These are phyloP conservation scores for Dynastes maya DNA, from an alignment of 2,888 invertebrate genomes.

Conservation along the genomic window DNA sequence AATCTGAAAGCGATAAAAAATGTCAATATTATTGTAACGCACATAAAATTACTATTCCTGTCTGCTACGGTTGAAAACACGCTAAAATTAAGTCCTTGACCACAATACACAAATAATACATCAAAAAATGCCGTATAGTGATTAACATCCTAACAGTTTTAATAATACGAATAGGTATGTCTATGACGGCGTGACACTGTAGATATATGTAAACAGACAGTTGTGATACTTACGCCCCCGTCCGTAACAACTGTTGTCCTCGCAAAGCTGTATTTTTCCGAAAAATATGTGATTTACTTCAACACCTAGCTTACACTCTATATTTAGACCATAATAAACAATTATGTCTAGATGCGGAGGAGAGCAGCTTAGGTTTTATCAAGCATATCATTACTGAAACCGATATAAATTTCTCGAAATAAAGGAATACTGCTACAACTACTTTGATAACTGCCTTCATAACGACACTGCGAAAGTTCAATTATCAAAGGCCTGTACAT, in stretches of 20 bases:
- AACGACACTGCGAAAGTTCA: neutral
- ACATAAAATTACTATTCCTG: neutral
- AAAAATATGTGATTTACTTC: neutral
- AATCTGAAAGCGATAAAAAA: neutral
- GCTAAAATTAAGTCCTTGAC: neutral
- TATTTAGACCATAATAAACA: neutral
- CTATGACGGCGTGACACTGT: neutral
- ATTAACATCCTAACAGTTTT: neutral
- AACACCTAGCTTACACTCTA: neutral
- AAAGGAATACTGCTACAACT: neutral
- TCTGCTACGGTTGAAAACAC: conserved; percentile 3
- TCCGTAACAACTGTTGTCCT: neutral
- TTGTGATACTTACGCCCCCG: neutral
- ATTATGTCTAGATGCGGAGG: neutral
- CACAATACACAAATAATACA: neutral
- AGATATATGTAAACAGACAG: neutral
- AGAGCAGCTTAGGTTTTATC: neutral
- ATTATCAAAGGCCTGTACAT: neutral
- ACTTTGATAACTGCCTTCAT: neutral
- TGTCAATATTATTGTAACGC: neutral
- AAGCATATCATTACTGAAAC: neutral
- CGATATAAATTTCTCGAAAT: neutral
- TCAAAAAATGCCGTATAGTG: conserved; percentile 16
- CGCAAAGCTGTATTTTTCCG: neutral
- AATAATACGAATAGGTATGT: conserved; percentile 6